Base-by-base conservation (phyloP, 1,140 invertebrate genomes). In the Bombus difficillimus region DNA sequence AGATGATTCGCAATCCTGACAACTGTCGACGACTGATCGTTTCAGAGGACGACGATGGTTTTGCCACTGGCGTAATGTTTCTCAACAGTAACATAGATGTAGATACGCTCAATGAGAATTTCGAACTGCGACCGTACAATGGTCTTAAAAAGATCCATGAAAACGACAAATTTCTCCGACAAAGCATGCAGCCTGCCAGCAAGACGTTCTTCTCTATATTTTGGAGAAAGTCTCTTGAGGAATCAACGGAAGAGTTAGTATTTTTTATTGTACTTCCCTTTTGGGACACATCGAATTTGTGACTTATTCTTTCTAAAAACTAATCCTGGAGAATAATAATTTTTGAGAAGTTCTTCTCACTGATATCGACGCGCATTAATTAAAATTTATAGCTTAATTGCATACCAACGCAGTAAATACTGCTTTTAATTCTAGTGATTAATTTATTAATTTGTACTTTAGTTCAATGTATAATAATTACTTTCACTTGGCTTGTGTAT, bases 41-140 rank as follows among this genome's bases (percentile, higher is more conserved):
- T 10, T 94, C 94, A 5, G 95, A 95, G 90, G 93, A 95, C 94
- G 95, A 95, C 95, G 96, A 95, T 88, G 95, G 95, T 62, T 83
- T 94, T 28, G 95, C 96, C 1, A 95, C 96, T 0, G 96, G 96
- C 2, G 95, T 97, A 9, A 96, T 97, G 95, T 96, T 96, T 86
- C 93, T 97, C 3, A 97, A 96, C 86, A 95, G 95, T 3, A 95
- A 95, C 84, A 95, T 97, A 28, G 96, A 97, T 91, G 95, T 96
- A 79, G 95, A 96, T 34, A 86, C 96, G 9, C 91, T 98, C 25
- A 96, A 97, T 89, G 96, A 97, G 68, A 96, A 96, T 90, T 98
- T 97, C 93, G 96, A 97, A 79, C 92, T 98, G n/a, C 95, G 93
- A 18, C 95, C 97, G 0, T 97, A 97, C 90, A 95, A 96, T 91